phyloP scores from a whole-genome alignment of 2,888 invertebrate genomes.

The Andrena marginata region DNA sequence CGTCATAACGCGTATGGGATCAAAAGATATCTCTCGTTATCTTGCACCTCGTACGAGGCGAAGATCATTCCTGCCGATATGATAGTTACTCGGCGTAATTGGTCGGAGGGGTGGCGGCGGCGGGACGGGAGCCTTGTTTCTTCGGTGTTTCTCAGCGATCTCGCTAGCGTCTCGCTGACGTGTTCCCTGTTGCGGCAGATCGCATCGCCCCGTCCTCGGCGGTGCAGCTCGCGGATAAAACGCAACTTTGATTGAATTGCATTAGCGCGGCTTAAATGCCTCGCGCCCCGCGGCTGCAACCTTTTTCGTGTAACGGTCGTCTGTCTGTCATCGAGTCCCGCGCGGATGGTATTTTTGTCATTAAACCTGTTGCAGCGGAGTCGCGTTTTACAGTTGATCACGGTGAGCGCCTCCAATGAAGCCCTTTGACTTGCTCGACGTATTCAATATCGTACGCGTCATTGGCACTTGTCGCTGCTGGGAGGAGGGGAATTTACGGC shows the following conservation, averaged over 20 bases:
- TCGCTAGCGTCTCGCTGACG: conserved; percentile 36
- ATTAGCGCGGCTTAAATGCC: conserved; percentile 33
- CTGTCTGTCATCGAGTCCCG: conserved; percentile 30
- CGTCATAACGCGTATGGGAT: conserved; percentile 47
- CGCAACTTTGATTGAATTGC: conserved; percentile 35
- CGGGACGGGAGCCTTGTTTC: conserved; percentile 47
- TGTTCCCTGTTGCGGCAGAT: conserved; percentile 32
- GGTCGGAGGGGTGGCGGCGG: conserved; percentile 37
- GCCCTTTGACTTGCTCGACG: not conserved
- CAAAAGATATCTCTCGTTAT: conserved; percentile 55
- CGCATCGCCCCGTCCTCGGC: conserved; percentile 25
- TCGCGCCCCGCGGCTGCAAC: not conserved
- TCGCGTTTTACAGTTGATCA: conserved; percentile 8
- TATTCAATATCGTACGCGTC: too few relatives aligned
- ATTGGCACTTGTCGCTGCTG: too few relatives aligned
- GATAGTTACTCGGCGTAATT: conserved; percentile 74
- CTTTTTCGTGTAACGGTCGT: conserved; percentile 49
- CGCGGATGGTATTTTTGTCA: conserved; percentile 14
- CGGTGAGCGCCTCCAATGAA: not conserved
- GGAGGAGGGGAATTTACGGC: too few relatives aligned
- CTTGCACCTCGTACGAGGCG: conserved; percentile 46
- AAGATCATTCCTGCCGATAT: conserved; percentile 71
- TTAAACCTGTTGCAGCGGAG: conserved; percentile 27
- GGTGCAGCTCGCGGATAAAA: conserved; percentile 21
- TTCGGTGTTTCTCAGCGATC: conserved; percentile 42